Base-by-base conservation (phyloP, 2,888 invertebrate genomes). In the Nemoura dubitans region DNA sequence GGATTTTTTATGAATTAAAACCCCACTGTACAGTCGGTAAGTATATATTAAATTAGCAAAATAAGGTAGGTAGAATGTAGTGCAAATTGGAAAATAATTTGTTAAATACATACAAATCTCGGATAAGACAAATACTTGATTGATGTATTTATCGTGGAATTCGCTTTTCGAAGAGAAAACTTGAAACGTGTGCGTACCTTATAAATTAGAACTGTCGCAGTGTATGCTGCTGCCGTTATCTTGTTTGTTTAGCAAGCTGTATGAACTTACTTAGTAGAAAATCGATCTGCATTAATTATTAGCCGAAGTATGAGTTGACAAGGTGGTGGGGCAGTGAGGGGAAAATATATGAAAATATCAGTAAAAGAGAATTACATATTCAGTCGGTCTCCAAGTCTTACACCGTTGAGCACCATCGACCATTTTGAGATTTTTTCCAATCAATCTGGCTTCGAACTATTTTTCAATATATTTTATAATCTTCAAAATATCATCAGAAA, bases 221-320 rank as follows among this genome's bases (percentile, higher is more conserved):
- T 21, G 36, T 82, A 2, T 5, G 29, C n/a, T 28, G 2, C 16
- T 25, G 7, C 76, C 76, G 76, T 59, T 84, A 84, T 59, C 28
- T 26, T 84, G 29, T 43, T 84, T 84, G 76, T 84, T 84, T 84
- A 27, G 25, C 84, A 76, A 27, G 27, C 2, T 43, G 26, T 42
- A 83, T 25, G 42, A n/a, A 26, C 26, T 36, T 36, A 83, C n/a
- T 26, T 26, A 83, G 83, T 42, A 26, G 36, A 84, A 76, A 26
- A 84, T 84, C 59, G 76, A 59, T 84, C 84, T 84, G 84, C 84
- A 84, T 84, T 84, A 26, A 59, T 84, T 84, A 84, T 76, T 83
- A 83, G 83, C 42, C 59, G 14, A 59, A 59, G 59, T 59, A 59
- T 78, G 78, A 78, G 78, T 76, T 43, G 84, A 7, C 27, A 76